phyloP scores from a whole-genome alignment of 2,113 vertebrate species.

The Semnopithecus entellus region DNA sequence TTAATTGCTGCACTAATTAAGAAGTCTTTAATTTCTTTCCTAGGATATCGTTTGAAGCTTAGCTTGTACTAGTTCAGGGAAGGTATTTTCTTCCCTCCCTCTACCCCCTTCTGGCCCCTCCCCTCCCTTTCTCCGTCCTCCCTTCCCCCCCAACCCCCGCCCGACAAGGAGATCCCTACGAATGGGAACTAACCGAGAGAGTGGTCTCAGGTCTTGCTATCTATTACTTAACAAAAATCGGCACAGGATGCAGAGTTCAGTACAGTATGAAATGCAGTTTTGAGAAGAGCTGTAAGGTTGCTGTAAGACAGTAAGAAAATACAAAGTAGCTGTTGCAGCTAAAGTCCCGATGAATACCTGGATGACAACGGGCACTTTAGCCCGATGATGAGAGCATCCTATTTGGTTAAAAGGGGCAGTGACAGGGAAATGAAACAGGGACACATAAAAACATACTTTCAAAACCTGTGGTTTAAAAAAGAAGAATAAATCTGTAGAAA shows the following conservation, averaged over 20 bases:
- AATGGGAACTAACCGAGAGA: conserved; percentile 75
- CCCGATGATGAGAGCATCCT: conserved; percentile 43
- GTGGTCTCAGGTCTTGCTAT: conserved; percentile 78
- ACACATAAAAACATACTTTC: conserved; percentile 65
- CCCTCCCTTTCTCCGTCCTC: conserved; percentile 7
- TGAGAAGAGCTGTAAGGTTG: conserved; percentile 77
- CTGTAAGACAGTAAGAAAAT: conserved; percentile 75
- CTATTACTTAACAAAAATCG: conserved; percentile 79
- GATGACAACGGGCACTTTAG: conserved; percentile 76
- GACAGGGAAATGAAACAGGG: conserved; percentile 77
- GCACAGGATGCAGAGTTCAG: conserved; percentile 70
- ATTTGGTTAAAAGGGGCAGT: conserved; percentile 71
- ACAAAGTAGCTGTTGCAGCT: conserved; percentile 79
- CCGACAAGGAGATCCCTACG: conserved; percentile 43
- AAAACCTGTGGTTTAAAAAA: conserved; percentile 59
- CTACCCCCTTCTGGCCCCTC: conserved; percentile 58
- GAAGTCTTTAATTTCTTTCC: conserved; percentile 92
- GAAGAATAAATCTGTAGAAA: conserved; percentile 54
- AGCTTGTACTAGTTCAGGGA: conserved; percentile 83
- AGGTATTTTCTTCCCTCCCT: conserved; percentile 78
- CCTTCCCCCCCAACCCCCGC: background rate
- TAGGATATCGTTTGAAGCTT: conserved; percentile 89
- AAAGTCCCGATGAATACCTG: conserved; percentile 78
- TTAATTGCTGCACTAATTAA: conserved; percentile 93
- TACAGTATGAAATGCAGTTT: conserved; percentile 78